Conservation (phyloP, 2,113 vertebrate genomes). For the Ptilonorhynchus violaceus region DNA sequence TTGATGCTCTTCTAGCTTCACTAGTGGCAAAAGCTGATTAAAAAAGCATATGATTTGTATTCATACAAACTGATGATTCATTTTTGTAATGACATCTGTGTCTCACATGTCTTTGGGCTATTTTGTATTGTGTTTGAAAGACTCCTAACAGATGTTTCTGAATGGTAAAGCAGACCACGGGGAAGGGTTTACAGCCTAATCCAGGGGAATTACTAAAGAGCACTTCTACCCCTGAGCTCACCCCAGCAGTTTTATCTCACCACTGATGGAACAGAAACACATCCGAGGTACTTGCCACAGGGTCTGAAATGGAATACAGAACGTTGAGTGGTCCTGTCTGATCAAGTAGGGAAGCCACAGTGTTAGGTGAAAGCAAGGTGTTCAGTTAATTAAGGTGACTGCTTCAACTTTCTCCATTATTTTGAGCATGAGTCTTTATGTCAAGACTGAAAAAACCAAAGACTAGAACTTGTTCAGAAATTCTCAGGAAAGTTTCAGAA, state of each 20-base stretch:
- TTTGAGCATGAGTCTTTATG: neutral
- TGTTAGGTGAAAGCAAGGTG: neutral
- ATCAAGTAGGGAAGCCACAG: fast-evolving
- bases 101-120: neutral
- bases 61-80: neutral
- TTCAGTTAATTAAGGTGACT: neutral
- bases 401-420: neutral
- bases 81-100: neutral
- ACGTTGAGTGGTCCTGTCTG: neutral
- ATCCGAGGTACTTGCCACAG: neutral
- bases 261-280: neutral
- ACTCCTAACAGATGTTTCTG: neutral
- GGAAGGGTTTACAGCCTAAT: neutral
- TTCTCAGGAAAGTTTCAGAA: neutral
- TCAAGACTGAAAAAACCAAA: neutral
- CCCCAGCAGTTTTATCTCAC: neutral
- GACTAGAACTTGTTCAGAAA: neutral
- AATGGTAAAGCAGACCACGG: neutral
- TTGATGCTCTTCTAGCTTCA: neutral
- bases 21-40: neutral
- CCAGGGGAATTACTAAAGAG: neutral
- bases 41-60: neutral
- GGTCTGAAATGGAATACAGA: neutral
- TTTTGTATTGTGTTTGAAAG: neutral
- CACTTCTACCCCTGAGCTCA: neutral